Conservation (phyloP, 2,113 vertebrate genomes). For the Thamnaconus septentrionalis region DNA sequence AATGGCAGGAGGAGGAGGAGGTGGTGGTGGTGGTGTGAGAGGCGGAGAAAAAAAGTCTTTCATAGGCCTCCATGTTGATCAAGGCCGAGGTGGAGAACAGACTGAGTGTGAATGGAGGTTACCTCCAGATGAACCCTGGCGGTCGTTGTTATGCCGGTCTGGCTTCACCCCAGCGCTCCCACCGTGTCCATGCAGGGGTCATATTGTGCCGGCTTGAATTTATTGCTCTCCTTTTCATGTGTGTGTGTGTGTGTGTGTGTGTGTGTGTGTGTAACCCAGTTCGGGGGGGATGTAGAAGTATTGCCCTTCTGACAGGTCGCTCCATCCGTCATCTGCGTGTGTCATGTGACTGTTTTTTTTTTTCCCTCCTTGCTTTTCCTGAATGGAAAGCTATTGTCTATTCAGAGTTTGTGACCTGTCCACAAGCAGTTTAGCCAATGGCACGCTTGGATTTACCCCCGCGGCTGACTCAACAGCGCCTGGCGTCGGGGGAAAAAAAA, state of each 20-base stretch:
- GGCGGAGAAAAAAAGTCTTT: constrained; percentile 11
- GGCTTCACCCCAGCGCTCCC: constrained; percentile 41
- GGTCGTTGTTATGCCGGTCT: constrained; percentile 14
- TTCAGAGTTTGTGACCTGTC: constrained; percentile 36
- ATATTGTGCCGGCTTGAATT: constrained; percentile 59
- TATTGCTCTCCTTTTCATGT: constrained; percentile 36
- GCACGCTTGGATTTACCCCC: constrained; percentile 16
- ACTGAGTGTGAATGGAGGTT: constrained; percentile 38
- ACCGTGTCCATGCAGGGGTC: constrained; percentile 41
- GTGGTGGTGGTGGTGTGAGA: background rate
- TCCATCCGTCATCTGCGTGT: constrained; percentile 46
- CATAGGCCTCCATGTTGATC: constrained; percentile 23
- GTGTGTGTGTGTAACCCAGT: too few species aligned
- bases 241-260: constrained; percentile 9
- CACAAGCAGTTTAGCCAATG: constrained; percentile 19
- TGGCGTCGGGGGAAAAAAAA: too few species aligned
- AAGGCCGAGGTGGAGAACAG: too few species aligned
- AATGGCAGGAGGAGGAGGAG: background rate
- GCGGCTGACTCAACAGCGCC: constrained; percentile 46
- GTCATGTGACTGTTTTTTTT: constrained; percentile 28
- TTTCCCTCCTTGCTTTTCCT: background rate
- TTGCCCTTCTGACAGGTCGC: too few species aligned
- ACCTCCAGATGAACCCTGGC: constrained; percentile 63
- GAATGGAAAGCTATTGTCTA: constrained; percentile 40
- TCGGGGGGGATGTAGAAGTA: too few species aligned